Evolutionary conservation across 1,140 invertebrate genomes (phyloP), one percentile per base, ranked within the genome.

Genomic region (Dermatophagoides farinae): DNA sequence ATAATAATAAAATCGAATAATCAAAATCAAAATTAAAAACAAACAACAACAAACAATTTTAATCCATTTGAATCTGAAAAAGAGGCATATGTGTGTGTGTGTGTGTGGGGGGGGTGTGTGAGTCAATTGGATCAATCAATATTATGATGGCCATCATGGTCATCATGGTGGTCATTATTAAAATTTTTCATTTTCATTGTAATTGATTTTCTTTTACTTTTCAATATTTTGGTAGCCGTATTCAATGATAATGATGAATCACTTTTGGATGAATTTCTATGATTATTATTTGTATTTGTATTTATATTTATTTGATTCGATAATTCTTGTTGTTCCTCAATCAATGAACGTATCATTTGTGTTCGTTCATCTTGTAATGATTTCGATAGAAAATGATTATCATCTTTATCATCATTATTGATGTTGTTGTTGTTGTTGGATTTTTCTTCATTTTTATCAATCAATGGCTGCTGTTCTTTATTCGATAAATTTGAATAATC

Each of bases 1-100:
- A 44, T 57, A 65, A 44, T 23, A 64, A 54, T 61, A 4, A 37
- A 37, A 57, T 18, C 31, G 18, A 54, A 25, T 9, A 8, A 54
- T 20, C 18, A 10, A 20, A 11, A 10, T 11, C 10, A 10, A 22
- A 51, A 10, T 52, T 31, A 53, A 53, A 53, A 53, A 5, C 14
- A 53, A 31, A 31, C 2, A 46, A 5, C 20, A 46, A n/a, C 22
- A 37, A 39, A 20, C 38, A 60, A 10, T 31, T 31, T 31, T 31
- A 31, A 31, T 31, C 8, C 8, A 4, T 31, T 31, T 31, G 31
- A 31, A 31, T 31, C 31, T 31, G 31, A 31, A 31, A n/a, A n/a
- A n/a, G n/a, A n/a, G n/a, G n/a, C n/a, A n/a, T n/a, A n/a, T n/a
- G n/a, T n/a, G n/a, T n/a, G n/a, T n/a, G n/a, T n/a, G n/a, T n/a